Evolutionary conservation across 2,888 invertebrate genomes (phyloP).

Genomic region (Urechis unicinctus): DNA sequence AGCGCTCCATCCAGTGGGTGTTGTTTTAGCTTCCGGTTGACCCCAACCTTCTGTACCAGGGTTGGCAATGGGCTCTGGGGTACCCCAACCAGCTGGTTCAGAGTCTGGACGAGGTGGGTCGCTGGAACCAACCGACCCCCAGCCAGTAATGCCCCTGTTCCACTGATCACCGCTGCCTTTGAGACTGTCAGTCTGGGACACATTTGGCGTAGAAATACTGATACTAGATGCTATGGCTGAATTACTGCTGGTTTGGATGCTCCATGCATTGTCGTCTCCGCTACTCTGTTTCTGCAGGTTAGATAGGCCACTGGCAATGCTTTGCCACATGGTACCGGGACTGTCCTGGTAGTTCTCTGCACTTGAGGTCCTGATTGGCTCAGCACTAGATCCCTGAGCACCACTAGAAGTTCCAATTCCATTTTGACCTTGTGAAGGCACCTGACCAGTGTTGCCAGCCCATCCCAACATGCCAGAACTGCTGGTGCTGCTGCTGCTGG

Average conservation of each 20-base stretch:
- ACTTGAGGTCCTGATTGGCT: background rate
- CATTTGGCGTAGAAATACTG: background rate
- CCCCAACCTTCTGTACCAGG: constrained; percentile 23
- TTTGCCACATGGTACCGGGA: background rate
- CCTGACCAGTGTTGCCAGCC: background rate
- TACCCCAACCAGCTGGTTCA: constrained; percentile 17
- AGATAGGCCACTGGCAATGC: background rate
- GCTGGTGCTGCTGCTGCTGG: background rate
- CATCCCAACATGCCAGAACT: background rate
- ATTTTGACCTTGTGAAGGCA: too few species aligned
- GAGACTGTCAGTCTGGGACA: background rate
- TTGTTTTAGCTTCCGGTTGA: constrained; percentile 6
- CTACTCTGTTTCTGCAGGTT: too few species aligned
- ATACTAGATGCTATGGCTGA: background rate
- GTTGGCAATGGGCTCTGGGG: constrained; percentile 16
- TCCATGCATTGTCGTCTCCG: too few species aligned
- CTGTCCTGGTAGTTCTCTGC: background rate
- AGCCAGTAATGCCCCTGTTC: background rate
- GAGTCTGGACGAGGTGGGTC: background rate
- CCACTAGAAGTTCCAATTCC: background rate
- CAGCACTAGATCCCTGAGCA: too few species aligned
- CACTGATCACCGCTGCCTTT: background rate
- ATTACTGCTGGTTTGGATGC: too few species aligned
- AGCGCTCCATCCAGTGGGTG: background rate
- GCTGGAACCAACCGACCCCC: background rate